These are phyloP conservation scores for Dascyllus trimaculatus DNA, from an alignment of 2,113 vertebrate species.

Conservation along the genomic window DNA sequence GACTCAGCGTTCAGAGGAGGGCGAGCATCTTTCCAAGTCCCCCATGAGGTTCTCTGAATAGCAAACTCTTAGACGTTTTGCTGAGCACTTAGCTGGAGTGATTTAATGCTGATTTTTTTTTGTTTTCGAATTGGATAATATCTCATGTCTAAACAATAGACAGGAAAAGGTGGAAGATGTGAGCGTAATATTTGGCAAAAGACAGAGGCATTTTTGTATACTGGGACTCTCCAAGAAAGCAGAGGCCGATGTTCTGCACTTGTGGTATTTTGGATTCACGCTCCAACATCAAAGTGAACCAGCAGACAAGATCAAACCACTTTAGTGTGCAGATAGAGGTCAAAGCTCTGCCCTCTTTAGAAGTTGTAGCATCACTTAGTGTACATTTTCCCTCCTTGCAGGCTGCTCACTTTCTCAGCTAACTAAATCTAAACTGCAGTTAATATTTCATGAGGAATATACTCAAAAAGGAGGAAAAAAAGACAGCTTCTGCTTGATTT, in stretches of 20 bases:
- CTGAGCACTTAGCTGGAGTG: slow-evolving; percentile 40
- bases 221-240: not conserved
- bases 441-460: slow-evolving; percentile 76
- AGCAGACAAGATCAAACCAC: slow-evolving; percentile 45
- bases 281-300: slow-evolving; percentile 37
- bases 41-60: slow-evolving; percentile 47
- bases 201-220: not conserved
- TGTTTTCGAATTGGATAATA: slow-evolving; percentile 27
- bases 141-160: slow-evolving; percentile 1
- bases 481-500: slow-evolving; percentile 62
- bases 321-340: slow-evolving; percentile 58
- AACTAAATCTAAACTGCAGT: slow-evolving; percentile 74
- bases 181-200: slow-evolving; percentile 16
- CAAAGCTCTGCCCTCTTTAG: slow-evolving; percentile 63
- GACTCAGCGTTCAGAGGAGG: slow-evolving; percentile 51
- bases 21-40: slow-evolving; percentile 42
- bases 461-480: slow-evolving; percentile 62
- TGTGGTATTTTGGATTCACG: slow-evolving; percentile 16
- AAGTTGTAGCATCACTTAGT: slow-evolving; percentile 61
- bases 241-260: not conserved
- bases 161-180: slow-evolving; percentile 24
- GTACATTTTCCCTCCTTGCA: slow-evolving; percentile 32
- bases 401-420: slow-evolving; percentile 58
- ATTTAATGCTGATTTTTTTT: slow-evolving; percentile 52
- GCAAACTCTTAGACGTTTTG: slow-evolving; percentile 43